These are phyloP conservation scores for Unio pictorum DNA, from an alignment of 2,888 invertebrate genomes.

Conservation along the genomic window DNA sequence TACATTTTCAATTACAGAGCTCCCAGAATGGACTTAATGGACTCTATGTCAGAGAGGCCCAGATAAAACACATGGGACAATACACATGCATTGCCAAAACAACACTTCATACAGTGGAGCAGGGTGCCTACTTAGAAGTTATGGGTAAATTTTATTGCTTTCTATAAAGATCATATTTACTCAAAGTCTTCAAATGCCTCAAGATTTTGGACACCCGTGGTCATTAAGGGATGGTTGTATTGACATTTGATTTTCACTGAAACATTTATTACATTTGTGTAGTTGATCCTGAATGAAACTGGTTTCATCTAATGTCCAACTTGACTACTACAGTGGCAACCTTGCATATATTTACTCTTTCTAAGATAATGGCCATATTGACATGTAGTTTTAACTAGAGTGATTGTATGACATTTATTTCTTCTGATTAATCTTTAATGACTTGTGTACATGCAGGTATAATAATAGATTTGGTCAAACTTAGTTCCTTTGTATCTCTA, in stretches of 20 bases:
- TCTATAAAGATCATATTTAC: not conserved
- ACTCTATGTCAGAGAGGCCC: slow-evolving; percentile 80
- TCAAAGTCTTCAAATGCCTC: not conserved
- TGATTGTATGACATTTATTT: too few relatives aligned
- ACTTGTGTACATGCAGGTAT: too few relatives aligned
- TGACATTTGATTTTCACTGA: not conserved
- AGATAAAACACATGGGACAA: slow-evolving; percentile 88
- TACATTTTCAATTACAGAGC: slow-evolving; percentile 38
- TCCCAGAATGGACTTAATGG: slow-evolving; percentile 48
- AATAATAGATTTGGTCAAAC: too few relatives aligned
- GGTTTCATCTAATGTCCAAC: too few relatives aligned
- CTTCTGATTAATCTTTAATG: too few relatives aligned
- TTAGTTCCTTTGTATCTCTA: too few relatives aligned
- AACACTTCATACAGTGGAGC: slow-evolving; percentile 72
- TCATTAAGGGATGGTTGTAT: not conserved
- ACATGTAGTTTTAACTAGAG: too few relatives aligned
- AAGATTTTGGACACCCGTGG: too few relatives aligned
- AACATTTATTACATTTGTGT: not conserved
- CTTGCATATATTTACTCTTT: too few relatives aligned
- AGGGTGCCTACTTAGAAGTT: slow-evolving; percentile 33
- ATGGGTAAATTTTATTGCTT: slow-evolving; percentile 26
- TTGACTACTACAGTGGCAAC: too few relatives aligned
- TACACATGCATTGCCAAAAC: slow-evolving; percentile 91
- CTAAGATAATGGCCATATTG: too few relatives aligned
- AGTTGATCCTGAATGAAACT: too few relatives aligned